Evolutionary conservation across 1,140 invertebrate species (phyloP).

Genomic region (Cyclina sinensis): DNA sequence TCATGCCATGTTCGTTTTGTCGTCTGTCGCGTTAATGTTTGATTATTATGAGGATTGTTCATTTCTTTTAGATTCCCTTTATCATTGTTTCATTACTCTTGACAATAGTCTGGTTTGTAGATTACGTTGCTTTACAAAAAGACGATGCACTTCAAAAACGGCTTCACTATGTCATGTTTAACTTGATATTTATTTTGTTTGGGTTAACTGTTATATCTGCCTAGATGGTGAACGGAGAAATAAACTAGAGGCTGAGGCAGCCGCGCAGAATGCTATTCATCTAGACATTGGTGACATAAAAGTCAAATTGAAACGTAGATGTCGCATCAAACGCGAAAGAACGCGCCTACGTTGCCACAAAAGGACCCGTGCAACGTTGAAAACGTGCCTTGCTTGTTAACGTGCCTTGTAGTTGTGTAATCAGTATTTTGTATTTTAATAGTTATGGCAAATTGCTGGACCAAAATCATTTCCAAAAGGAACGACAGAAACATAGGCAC

Average conservation of each 20-base stretch:
- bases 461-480: too few species aligned
- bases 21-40: constrained; percentile 98
- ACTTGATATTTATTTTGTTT: constrained; percentile 99
- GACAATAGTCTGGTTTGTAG: constrained; percentile 96
- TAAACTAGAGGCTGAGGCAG: constrained; percentile 91
- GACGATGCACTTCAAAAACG: constrained; percentile 97
- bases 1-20: constrained; percentile 98
- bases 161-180: constrained; percentile 99
- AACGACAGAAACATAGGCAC: too few species aligned
- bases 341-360: too few species aligned
- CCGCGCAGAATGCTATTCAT: constrained; percentile 91
- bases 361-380: too few species aligned
- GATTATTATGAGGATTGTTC: constrained; percentile 98
- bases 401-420: constrained; percentile 74
- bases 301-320: constrained; percentile 88
- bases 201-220: constrained; percentile 99
- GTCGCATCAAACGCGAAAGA: constrained; percentile 86
- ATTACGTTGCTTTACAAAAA: constrained; percentile 92
- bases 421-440: too few species aligned
- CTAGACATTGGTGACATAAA: constrained; percentile 98
- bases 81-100: constrained; percentile 99
- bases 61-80: constrained; percentile 99
- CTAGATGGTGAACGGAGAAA: constrained; percentile 98
- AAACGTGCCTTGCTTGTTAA: too few species aligned
- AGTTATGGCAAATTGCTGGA: too few species aligned